Evolutionary conservation across 2,797 vertebrate species (phyloP), one percentile per base, ranked within the genome.

Genomic region (Diplodus sargus): DNA sequence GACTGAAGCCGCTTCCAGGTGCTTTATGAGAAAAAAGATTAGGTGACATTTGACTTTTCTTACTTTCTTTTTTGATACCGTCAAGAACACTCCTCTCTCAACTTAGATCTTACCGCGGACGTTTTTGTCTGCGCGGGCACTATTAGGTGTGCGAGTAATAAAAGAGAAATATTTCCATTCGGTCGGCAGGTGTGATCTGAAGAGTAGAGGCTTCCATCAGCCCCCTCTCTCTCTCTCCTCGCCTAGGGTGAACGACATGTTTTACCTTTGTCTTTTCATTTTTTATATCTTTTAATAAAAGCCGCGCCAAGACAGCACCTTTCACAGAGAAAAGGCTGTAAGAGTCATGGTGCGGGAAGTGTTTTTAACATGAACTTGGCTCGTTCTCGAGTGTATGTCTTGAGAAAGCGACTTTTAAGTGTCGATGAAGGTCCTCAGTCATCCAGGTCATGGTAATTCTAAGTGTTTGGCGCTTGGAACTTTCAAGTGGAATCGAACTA

Each of bases 31-130:
- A 70, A 76, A 39, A 84, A 65, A 25, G 63, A 86, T 76, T 71
- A 47, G 70, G 28, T 80, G 81, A 86, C 71, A 82, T 90, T 82
- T 85, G 76, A 77, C 71, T 86, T 86, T 75, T 79, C 56, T 20
- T 23, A 8, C 42, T 51, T 69, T 74, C 10, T 61, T 79, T 79
- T 76, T 52, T 53, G 2, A 39, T 2, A 47, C 49, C 17, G 9
- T 72, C 78, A 78, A 53, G 52, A 80, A 74, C 52, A 66, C 48
- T 82, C 66, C 74, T 74, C 74, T 70, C 49, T 73, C 56, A 67
- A n/a, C 78, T 85, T 81, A 76, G 74, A 87, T 87, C 81, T 60
- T 56, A 66, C 60, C 10, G 42, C 48, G 4, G 81, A 70, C 17
- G 0, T 80, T 85, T 88, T 85, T 82, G 71, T 79, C 84, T 66